Percentiles rank a stretch among this genome's conserved stretches.
These are phyloP conservation scores for Melanotaenia nigrans DNA, from an alignment of 2,797 vertebrate species.

Conservation along the genomic window DNA sequence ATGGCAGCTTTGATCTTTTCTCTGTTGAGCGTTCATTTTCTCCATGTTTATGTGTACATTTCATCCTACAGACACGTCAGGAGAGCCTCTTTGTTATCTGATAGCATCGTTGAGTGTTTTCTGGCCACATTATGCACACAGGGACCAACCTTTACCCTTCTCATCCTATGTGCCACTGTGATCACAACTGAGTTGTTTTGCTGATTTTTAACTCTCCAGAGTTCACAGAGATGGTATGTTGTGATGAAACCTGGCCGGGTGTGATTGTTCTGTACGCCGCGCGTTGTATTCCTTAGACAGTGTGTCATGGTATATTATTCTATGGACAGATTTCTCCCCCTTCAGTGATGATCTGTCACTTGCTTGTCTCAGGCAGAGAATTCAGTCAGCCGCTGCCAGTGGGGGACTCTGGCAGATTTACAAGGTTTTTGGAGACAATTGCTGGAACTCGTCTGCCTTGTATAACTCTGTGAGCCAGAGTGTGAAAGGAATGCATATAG, in stretches of 20 bases:
- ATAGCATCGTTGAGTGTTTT: background rate
- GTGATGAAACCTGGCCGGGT: conserved; percentile 40
- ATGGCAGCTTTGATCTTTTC: conserved; percentile 3
- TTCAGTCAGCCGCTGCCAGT: conserved; percentile 61
- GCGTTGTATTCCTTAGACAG: conserved; percentile 52
- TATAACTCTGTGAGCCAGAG: conserved; percentile 46
- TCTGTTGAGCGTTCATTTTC: background rate
- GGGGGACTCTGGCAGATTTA: conserved; percentile 61
- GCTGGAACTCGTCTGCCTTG: conserved; percentile 61
- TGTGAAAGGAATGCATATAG: conserved; percentile 43
- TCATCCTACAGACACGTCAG: background rate
- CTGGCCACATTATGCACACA: background rate
- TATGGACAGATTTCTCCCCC: conserved; percentile 51
- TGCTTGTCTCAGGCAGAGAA: conserved; percentile 57
- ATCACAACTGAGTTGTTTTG: conserved; percentile 2
- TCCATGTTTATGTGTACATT: background rate
- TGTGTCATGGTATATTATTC: conserved; percentile 65
- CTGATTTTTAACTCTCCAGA: conserved; percentile 22
- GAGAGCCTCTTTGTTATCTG: conserved; percentile 4
- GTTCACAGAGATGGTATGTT: conserved; percentile 19
- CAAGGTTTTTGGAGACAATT: conserved; percentile 65
- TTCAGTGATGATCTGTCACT: conserved; percentile 66
- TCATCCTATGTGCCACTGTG: background rate
- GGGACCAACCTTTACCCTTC: background rate
- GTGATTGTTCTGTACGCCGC: conserved; percentile 36